These are phyloP conservation scores for Hafferia zeledoni DNA, from an alignment of 2,797 vertebrate genomes.

Conservation along the genomic window DNA sequence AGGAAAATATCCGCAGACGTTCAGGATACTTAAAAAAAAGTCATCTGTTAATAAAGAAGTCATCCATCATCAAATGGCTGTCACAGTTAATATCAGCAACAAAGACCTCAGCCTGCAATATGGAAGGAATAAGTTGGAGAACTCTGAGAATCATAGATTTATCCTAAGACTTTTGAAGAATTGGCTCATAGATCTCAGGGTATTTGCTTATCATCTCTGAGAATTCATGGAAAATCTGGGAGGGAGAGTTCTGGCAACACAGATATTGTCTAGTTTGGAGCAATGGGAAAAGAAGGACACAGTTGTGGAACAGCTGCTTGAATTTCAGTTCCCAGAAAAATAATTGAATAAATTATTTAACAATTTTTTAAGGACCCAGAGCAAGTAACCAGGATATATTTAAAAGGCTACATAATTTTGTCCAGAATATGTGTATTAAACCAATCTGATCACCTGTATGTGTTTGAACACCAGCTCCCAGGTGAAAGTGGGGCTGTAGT, in stretches of 20 bases:
- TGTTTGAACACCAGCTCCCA: background rate
- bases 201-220: background rate
- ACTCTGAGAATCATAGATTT: background rate
- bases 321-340: background rate
- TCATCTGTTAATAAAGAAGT: background rate
- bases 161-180: background rate
- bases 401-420: background rate
- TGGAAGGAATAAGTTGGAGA: background rate
- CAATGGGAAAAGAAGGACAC: background rate
- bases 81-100: background rate
- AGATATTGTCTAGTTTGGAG: background rate
- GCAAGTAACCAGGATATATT: background rate
- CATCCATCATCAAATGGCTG: background rate
- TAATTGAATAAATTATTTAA: background rate
- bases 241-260: background rate
- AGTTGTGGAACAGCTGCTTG: background rate
- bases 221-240: background rate
- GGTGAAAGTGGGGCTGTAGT: background rate
- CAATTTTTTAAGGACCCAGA: background rate
- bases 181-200: background rate
- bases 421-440: background rate
- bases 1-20: background rate
- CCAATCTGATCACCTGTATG: background rate
- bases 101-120: background rate
- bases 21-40: background rate